Evolutionary conservation across 2,888 invertebrate species (phyloP), one percentile per base, ranked within the genome.

Genomic region (Drosophila differens): DNA sequence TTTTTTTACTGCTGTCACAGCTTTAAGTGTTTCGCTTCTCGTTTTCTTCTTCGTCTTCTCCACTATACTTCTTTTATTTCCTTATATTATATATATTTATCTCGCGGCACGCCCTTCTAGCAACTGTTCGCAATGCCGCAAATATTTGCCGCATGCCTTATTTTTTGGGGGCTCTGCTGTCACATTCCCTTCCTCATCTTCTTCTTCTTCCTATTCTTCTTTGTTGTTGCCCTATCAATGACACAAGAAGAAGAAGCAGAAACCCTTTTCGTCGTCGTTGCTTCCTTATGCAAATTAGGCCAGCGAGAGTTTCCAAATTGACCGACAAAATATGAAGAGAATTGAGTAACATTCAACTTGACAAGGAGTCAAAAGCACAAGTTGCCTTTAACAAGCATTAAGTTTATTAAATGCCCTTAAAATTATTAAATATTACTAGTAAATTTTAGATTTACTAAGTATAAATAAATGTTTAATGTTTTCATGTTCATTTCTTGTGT

Each of bases 61-160:
- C 19, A 16, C 16, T 16, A 22, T 22, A 9, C 47, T 25, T 14
- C 16, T 57, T 19, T 35, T 28, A 61, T 55, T 53, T 67, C 19
- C n/a, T 37, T 66, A 22, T 39, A 49, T 49, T 47, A 57, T 47
- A 32, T 57, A 39, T 72, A 68, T 79, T 54, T 75, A 74, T 80
- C 63, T 65, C 77, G 67, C 70, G 75, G 60, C 82, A 89, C 88
- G 85, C 89, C 82, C 80, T 85, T 87, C 89, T 77, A 70, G 80
- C 87, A 85, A 85, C 76, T 84, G 75, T 81, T 76, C 64, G 61
- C 71, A 76, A 68, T 72, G 75, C 74, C 76, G 76, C 85, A 84
- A 87, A 85, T 89, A 84, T 89, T 89, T 89, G 77, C 63, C 70
- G 80, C 69, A 53, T 84, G 82, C 77, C 74, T 79, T 74, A 70